phyloP scores from a whole-genome alignment of 2,113 vertebrate species.

The Dunckerocampus dactyliophorus region DNA sequence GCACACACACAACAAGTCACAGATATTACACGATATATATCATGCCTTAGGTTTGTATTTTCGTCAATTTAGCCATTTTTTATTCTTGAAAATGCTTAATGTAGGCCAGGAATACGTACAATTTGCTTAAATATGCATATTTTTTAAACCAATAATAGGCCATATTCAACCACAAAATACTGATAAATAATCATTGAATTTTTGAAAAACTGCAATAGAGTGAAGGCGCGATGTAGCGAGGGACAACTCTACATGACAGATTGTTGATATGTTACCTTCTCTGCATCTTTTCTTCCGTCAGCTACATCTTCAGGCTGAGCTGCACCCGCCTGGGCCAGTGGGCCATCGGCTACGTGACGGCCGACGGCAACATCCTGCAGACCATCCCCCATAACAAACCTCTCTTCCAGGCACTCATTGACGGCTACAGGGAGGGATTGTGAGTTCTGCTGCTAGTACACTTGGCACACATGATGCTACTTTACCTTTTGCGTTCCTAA shows the following conservation, averaged over 20 bases:
- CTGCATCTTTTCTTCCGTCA: constrained; percentile 40
- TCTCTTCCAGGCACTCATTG: constrained; percentile 97
- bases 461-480: not conserved
- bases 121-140: too few species aligned
- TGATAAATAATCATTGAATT: too few species aligned
- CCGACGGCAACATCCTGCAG: constrained; percentile 97
- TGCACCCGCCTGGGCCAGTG: constrained; percentile 96
- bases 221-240: too few species aligned
- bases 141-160: too few species aligned
- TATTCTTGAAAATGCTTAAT: too few species aligned
- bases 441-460: constrained; percentile 70
- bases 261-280: not conserved
- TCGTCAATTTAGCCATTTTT: too few species aligned
- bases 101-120: too few species aligned
- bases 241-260: not conserved
- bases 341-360: constrained; percentile 98
- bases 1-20: too few species aligned
- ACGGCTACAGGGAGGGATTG: constrained; percentile 99
- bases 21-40: too few species aligned
- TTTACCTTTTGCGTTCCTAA: not conserved
- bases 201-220: too few species aligned
- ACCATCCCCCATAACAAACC: constrained; percentile 99
- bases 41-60: too few species aligned
- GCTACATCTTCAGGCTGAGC: constrained; percentile 97
- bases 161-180: too few species aligned